A percentile compares a stretch with the other conserved stretches of the same genome.
phyloP scores from a whole-genome alignment of 2,888 invertebrate genomes.

The Erpobdella octoculata region DNA sequence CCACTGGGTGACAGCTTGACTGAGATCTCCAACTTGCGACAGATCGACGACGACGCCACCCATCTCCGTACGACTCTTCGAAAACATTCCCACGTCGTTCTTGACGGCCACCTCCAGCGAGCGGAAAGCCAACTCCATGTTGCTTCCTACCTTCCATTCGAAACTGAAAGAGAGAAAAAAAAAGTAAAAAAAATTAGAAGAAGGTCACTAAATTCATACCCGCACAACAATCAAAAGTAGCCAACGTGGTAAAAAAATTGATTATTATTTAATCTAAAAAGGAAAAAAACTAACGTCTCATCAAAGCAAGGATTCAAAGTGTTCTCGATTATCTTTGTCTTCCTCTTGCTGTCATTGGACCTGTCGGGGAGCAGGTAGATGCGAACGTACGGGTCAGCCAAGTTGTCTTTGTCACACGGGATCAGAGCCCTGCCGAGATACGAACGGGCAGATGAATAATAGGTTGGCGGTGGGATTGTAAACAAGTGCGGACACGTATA shows the following conservation, averaged over 20 bases:
- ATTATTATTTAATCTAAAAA: too few species aligned
- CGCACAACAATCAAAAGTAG: neutral
- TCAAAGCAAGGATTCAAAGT: conserved; percentile 84
- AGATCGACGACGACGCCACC: conserved; percentile 63
- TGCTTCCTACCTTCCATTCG: conserved; percentile 71
- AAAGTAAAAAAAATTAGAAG: neutral
- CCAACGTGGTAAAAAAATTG: too few species aligned
- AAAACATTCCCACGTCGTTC: conserved; percentile 55
- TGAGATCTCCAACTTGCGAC: conserved; percentile 63
- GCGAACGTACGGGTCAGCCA: conserved; percentile 49
- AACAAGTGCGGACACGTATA: too few species aligned
- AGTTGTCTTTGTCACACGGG: conserved; percentile 46
- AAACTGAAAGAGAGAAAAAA: conserved; percentile 54
- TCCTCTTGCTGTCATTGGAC: conserved; percentile 45
- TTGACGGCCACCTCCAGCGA: conserved; percentile 75
- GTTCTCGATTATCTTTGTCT: conserved; percentile 63
- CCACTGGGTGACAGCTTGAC: conserved; percentile 67
- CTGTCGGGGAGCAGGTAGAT: conserved; percentile 48
- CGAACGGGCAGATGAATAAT: neutral
- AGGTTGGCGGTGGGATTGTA: too few species aligned
- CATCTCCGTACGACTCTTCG: conserved; percentile 66
- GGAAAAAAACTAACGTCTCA: conserved; percentile 59
- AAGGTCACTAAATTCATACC: neutral
- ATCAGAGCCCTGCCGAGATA: conserved; percentile 36
- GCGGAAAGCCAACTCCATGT: conserved; percentile 68